A percentile compares a stretch with the other conserved stretches of the same genome.
Conservation (phyloP, 2,797 vertebrate genomes). For the Simalia tracyae region DNA sequence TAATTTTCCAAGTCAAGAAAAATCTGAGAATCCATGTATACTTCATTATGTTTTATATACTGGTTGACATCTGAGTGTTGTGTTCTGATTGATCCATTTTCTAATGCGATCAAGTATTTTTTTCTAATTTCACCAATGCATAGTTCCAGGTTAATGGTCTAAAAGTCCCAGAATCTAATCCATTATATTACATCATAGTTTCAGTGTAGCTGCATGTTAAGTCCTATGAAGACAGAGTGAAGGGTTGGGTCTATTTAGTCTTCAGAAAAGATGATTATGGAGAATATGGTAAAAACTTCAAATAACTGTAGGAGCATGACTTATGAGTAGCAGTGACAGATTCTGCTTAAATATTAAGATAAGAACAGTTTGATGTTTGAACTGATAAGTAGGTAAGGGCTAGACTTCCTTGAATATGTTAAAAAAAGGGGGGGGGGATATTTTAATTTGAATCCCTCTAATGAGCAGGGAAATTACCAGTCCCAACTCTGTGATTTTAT, state of each 20-base stretch:
- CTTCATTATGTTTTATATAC: background rate
- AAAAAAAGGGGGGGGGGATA: background rate
- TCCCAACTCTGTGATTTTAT: background rate
- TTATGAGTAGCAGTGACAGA: background rate
- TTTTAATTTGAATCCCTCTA: background rate
- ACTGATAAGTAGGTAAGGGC: background rate
- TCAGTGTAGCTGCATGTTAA: background rate
- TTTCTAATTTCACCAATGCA: slow-evolving; percentile 38
- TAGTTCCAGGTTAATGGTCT: background rate
- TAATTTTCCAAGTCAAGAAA: background rate
- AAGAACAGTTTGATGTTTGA: background rate
- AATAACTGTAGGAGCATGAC: background rate
- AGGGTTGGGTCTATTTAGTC: background rate
- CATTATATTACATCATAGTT: background rate
- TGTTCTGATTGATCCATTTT: background rate
- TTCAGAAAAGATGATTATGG: background rate
- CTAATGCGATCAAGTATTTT: slow-evolving; percentile 33
- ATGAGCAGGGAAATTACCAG: background rate
- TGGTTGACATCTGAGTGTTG: slow-evolving; percentile 35
- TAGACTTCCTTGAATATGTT: background rate
- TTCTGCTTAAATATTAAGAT: background rate
- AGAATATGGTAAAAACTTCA: background rate
- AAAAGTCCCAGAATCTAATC: background rate
- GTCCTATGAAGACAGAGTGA: background rate
- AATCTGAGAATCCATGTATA: background rate